Evolutionary conservation across 2,113 vertebrate genomes (phyloP).

Genomic region (Tenrec ecaudatus): DNA sequence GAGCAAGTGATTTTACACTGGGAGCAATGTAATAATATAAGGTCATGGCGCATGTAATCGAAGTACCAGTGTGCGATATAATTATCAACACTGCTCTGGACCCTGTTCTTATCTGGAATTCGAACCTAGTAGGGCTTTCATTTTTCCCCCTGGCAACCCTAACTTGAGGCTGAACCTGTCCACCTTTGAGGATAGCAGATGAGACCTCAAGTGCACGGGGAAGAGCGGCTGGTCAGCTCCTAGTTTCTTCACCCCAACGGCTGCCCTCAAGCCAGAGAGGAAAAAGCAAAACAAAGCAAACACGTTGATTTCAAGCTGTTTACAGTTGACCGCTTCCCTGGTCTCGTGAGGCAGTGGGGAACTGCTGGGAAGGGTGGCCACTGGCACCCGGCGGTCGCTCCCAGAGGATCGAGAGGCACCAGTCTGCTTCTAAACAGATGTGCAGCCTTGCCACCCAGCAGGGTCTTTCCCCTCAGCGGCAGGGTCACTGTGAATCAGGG

Average conservation of each 20-base stretch:
- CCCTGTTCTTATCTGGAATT: constrained; percentile 17
- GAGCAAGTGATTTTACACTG: background rate
- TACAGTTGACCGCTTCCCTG: no score
- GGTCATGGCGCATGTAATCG: background rate
- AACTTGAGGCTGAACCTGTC: background rate
- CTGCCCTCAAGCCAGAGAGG: background rate
- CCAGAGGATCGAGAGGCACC: no score
- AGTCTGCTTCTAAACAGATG: no score
- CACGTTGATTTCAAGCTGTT: background rate
- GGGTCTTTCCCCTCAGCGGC: no score
- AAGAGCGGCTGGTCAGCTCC: background rate
- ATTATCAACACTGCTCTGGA: background rate
- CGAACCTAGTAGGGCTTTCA: background rate
- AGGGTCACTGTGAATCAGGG: no score
- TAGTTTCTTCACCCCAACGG: background rate
- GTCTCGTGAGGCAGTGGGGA: no score
- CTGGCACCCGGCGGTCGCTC: no score
- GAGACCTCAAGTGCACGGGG: background rate
- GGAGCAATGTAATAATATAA: background rate
- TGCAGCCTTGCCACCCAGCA: no score
- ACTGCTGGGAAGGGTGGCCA: no score
- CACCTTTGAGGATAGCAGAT: constrained; percentile 38
- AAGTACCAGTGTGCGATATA: background rate
- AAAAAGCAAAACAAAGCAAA: background rate
- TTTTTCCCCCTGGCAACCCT: background rate